These are phyloP conservation scores for Sylvia atricapilla DNA, from an alignment of 2,113 vertebrate genomes.

Conservation along the genomic window DNA sequence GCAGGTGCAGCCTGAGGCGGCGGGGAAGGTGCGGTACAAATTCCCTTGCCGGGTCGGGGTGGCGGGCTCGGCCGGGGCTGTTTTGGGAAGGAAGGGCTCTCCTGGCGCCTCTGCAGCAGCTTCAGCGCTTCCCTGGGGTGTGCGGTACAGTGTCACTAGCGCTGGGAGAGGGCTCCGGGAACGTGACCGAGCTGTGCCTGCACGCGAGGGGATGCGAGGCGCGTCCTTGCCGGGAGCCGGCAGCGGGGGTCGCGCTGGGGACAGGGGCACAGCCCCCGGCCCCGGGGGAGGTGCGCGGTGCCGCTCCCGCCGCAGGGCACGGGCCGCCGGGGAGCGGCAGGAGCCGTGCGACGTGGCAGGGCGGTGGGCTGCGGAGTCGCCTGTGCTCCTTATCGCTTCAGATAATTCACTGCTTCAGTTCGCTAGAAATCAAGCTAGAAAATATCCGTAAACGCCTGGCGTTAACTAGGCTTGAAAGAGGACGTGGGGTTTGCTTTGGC, in stretches of 20 bases:
- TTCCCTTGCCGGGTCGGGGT: background rate
- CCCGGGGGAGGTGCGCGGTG: accelerated
- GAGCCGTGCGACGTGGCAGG: background rate
- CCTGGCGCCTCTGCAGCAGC: background rate
- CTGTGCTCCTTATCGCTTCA: background rate
- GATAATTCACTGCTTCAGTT: accelerated
- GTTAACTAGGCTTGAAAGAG: background rate
- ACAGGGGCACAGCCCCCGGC: accelerated
- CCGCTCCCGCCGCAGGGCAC: accelerated
- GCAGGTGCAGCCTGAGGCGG: background rate
- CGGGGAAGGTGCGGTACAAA: background rate
- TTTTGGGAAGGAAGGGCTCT: background rate
- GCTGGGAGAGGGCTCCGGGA: background rate
- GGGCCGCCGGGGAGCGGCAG: accelerated
- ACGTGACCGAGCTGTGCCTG: accelerated
- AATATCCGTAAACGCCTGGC: background rate
- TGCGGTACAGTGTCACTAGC: background rate
- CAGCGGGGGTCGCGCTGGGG: accelerated
- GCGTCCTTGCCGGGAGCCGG: accelerated
- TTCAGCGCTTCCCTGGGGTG: background rate
- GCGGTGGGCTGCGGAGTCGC: accelerated
- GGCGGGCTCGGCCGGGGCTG: background rate
- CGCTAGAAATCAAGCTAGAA: background rate
- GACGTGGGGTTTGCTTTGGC: background rate
- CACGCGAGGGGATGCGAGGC: too few species aligned